Percentiles rank a stretch among this genome's conserved stretches.
Evolutionary conservation across 2,113 vertebrate species (phyloP).

Genomic region (Cepphus grylle): DNA sequence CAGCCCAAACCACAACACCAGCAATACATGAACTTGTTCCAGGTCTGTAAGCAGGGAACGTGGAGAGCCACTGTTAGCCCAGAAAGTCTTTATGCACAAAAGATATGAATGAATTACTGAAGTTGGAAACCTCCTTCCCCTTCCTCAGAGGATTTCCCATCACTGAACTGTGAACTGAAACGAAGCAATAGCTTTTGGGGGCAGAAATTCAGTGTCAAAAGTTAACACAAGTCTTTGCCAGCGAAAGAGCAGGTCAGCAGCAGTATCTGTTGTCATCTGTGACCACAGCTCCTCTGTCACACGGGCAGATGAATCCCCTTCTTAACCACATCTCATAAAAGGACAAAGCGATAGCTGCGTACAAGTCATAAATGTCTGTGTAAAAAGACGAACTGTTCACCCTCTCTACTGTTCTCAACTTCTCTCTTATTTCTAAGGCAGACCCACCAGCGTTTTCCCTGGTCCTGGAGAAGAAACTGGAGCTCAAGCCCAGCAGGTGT

Average conservation of each 20-base stretch:
- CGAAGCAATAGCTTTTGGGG: background rate
- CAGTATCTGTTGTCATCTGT: background rate
- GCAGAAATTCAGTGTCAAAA: background rate
- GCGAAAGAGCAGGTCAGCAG: background rate
- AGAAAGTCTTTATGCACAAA: background rate
- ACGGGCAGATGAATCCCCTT: background rate
- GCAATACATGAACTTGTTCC: background rate
- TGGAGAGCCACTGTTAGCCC: background rate
- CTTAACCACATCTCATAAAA: background rate
- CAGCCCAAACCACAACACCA: background rate
- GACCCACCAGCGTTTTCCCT: background rate
- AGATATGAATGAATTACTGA: background rate
- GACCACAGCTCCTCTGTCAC: background rate
- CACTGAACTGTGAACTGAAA: background rate
- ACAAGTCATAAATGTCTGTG: background rate
- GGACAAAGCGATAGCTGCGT: fast-evolving
- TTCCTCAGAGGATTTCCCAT: background rate
- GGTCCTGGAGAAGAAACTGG: background rate
- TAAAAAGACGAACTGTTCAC: background rate
- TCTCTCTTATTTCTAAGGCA: background rate
- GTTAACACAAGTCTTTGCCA: background rate
- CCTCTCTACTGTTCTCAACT: background rate
- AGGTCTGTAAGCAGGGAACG: background rate
- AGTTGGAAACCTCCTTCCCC: background rate
- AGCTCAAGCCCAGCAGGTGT: background rate